Evolutionary conservation across 2,888 invertebrate genomes (phyloP).

Genomic region (Odontocerum albicorne): DNA sequence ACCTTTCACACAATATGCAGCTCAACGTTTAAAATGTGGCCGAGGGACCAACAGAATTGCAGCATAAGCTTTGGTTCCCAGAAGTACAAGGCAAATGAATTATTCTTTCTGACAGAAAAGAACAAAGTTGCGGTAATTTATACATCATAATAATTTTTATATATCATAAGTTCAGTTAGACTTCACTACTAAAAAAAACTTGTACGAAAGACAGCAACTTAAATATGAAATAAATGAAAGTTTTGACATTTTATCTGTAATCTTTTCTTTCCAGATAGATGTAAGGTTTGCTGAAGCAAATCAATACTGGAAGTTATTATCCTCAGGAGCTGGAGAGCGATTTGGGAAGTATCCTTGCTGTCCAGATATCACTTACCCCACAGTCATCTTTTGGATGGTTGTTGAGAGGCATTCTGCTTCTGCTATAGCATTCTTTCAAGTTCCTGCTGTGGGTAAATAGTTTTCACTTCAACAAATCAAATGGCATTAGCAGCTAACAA

Average conservation of each 20-base stretch:
- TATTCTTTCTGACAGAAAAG: slow-evolving; percentile 51
- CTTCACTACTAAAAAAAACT: too few relatives aligned
- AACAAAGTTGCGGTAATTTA: too few relatives aligned
- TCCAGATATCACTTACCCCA: slow-evolving; percentile 63
- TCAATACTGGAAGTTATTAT: slow-evolving; percentile 61
- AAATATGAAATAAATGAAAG: slow-evolving; percentile 47
- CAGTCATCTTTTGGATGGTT: slow-evolving; percentile 57
- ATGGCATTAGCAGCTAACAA: too few relatives aligned
- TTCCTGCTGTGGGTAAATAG: slow-evolving; percentile 53
- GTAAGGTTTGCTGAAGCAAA: slow-evolving; percentile 41
- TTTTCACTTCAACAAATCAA: too few relatives aligned
- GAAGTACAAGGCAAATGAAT: slow-evolving; percentile 66
- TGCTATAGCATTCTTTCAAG: slow-evolving; percentile 58
- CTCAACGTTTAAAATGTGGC: slow-evolving; percentile 62
- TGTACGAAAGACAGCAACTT: slow-evolving; percentile 66
- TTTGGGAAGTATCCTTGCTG: slow-evolving; percentile 54
- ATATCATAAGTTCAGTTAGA: too few relatives aligned
- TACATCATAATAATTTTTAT: too few relatives aligned
- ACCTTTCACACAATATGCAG: slow-evolving; percentile 61
- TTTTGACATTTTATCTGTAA: slow-evolving; percentile 9
- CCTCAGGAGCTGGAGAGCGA: slow-evolving; percentile 48
- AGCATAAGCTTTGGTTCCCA: slow-evolving; percentile 66
- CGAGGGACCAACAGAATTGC: slow-evolving; percentile 68
- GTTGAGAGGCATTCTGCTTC: slow-evolving; percentile 61
- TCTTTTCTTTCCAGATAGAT: slow-evolving; percentile 1